phyloP scores from a whole-genome alignment of 1,140 invertebrate genomes.

The Scaptomyza pallida region DNA sequence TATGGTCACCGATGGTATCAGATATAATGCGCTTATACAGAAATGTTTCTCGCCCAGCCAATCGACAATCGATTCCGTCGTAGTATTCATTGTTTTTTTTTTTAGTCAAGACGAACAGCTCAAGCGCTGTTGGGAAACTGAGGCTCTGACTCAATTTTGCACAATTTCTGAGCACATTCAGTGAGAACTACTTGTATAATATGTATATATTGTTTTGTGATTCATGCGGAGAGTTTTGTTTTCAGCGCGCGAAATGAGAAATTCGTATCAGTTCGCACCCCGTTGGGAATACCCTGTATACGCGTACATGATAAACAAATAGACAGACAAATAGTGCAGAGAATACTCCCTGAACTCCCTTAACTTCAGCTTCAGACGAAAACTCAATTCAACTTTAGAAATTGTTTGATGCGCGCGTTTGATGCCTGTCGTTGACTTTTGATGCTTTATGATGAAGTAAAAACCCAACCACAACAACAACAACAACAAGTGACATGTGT shows the following conservation, averaged over 20 bases:
- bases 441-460: constrained; percentile 72
- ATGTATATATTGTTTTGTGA: constrained; percentile 11
- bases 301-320: constrained; percentile 39
- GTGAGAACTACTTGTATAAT: neutral
- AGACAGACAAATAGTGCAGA: constrained; percentile 30
- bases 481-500: too few species aligned
- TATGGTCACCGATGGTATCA: constrained; percentile 7
- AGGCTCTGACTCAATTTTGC: constrained; percentile 2
- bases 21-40: constrained; percentile 18
- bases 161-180: neutral
- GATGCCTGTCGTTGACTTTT: constrained; percentile 65
- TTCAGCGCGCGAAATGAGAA: constrained; percentile 19
- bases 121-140: constrained; percentile 12
- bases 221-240: constrained; percentile 21
- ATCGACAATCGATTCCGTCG: neutral
- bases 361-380: constrained; percentile 38
- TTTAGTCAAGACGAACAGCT: constrained; percentile 2
- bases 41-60: neutral
- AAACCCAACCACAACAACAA: constrained; percentile 38
- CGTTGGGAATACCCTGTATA: constrained; percentile 46
- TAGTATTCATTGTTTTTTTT: constrained; percentile 18
- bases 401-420: constrained; percentile 59
- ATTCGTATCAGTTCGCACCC: constrained; percentile 3
- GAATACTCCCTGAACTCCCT: neutral
- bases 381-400: constrained; percentile 78